Base-by-base conservation (phyloP, 2,113 vertebrate species). In the Cisticola juncidis region DNA sequence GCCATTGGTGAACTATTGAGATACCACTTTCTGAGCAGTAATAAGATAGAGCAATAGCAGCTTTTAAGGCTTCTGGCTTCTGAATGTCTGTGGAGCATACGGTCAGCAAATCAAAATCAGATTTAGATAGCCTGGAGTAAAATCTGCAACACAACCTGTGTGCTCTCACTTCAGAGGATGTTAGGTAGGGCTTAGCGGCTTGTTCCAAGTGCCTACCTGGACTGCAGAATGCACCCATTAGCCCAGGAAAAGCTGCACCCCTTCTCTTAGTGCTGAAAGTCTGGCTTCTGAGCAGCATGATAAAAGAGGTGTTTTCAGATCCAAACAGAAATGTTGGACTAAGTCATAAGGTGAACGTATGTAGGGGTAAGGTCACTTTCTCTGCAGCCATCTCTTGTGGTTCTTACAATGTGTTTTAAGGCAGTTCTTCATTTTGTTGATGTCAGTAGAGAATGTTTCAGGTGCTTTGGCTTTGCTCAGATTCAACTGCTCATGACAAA, bases 41-140 rank as follows among this genome's bases (percentile, higher is more conserved):
- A 95, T 89, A 95, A 95, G 91, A 94, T 57, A 77, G 45, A 87
- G 61, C 14, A 16, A 61, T 62, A 81, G 61, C 65, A 53, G 70
- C 73, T 95, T 94, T 87, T 56, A 93, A 90, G 68, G 68, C 79
- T 93, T 73, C 71, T 9, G n/a, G 79, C 62, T 90, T 88, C 45
- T 77, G 47, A 62, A 54, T 80, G 29, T 77, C 74, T 80, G 81
- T 68, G 92, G 26, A 93, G 68, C 0, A 0, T 64, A 83, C 78
- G 90, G 77, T 60, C 44, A 88, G 85, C 56, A 94, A 93, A 80
- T 90, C 62, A 70, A 90, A 90, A 96, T 71, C 87, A 69, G 45
- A 65, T 85, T 86, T 87, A 88, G 93, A 60, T 29, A 66, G 38
- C 79, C 81, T 95, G 53, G 36, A 94, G 68, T 94, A 81, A 83